Base-by-base conservation (phyloP, 2,797 vertebrate species). In the Podargus strigoides region DNA sequence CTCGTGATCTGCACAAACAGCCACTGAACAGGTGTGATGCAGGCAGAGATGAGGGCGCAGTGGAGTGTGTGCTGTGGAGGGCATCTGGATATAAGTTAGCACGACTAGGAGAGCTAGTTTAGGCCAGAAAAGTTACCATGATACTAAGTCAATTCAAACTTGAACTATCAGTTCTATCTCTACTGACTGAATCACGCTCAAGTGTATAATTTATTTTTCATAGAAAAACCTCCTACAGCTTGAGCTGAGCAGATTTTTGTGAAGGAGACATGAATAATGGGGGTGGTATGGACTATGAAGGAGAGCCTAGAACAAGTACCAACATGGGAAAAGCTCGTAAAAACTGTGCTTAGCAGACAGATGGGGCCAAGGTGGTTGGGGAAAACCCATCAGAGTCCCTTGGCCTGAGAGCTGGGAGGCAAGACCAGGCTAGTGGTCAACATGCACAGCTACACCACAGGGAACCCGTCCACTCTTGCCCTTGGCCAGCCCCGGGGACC, bases 391-490 rank as follows among this genome's bases (percentile, higher is more conserved):
- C n/a, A 24, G 34, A 36, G 47, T 70, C n/a, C n/a, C 36, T n/a
- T 81, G 4, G 8, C 18, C 24, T 2, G 3, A 37, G 30, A 56
- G 39, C 34, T 76, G 44, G 44, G 46, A 67, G 46, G 36, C 23
- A 81, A 63, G 62, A 34, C 37, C n/a, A 46, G 52, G 50, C 32
- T 20, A 21, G 12, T 9, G 20, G 47, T 73, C 60, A 52, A n/a
- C 0, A 0, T 1, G 2, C 46, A 46, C 21, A 47, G 46, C 41
- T 64, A 1, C 0, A 0, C 10, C 4, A 1, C 17, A 44, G 10
- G 5, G 26, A 9, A 1, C 24, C 10, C 0, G 0, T 53, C 37
- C 1, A 1, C 10, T 55, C 8, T 70, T 79, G 63, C 37, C 44
- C 49, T 37, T 4, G 4, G 37, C 23, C 49, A 84, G 60, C 34